Conservation (phyloP, 2,888 invertebrate genomes). For the Lepetodrilus schrolli region DNA sequence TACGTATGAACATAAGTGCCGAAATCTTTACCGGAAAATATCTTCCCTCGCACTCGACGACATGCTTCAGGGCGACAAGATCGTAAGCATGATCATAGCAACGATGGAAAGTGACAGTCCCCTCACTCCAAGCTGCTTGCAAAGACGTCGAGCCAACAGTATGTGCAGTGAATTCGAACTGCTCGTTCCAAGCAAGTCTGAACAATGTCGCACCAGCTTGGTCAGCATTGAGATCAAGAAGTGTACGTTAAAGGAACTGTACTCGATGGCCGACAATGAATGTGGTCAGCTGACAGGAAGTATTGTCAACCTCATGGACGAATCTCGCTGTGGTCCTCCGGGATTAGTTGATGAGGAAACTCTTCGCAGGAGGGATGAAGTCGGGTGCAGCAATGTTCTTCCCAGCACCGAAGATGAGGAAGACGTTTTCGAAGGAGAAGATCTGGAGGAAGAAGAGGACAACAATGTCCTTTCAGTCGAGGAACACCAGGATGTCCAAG, state of each 20-base stretch:
- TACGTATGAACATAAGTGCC: constrained; percentile 48
- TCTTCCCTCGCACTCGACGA: constrained; percentile 25
- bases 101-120: not conserved
- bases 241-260: constrained; percentile 36
- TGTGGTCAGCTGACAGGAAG: constrained; percentile 16
- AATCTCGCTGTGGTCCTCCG: not conserved
- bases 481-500: not conserved
- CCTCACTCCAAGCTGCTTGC: not conserved
- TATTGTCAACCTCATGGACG: constrained; percentile 12
- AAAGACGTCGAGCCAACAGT: not conserved
- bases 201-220: not conserved
- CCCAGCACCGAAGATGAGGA: not conserved
- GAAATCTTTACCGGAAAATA: constrained; percentile 35
- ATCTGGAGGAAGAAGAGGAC: not conserved
- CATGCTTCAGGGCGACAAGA: not conserved
- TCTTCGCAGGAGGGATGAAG: not conserved
- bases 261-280: constrained; percentile 36
- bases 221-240: constrained; percentile 35
- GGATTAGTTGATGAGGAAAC: not conserved
- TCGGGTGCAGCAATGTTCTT: not conserved
- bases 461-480: too few relatives aligned
- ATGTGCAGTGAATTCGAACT: constrained; percentile 8
- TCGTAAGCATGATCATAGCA: not conserved
- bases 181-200: not conserved
- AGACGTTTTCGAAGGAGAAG: not conserved